Base-by-base conservation (phyloP, 2,113 vertebrate genomes). In the Dipodomys ordii region DNA sequence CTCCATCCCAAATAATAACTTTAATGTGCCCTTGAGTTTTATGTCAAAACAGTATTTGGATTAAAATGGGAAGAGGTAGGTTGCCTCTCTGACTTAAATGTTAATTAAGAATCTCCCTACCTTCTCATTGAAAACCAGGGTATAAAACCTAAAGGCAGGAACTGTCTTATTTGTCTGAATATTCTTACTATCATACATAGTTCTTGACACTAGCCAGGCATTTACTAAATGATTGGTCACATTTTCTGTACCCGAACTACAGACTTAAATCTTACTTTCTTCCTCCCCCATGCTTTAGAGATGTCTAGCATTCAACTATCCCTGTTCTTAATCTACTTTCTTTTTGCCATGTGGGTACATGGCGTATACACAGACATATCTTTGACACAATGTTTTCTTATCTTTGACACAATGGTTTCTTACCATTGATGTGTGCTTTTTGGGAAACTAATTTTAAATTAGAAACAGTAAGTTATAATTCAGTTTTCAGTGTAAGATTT, bases 361-460 rank as follows among this genome's bases (percentile, higher is more conserved):
- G 10, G 13, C 80, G 19, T 64, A 73, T 15, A 30, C 44, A 71
- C 15, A 78, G 3, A 53, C 46, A 44, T 9, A 10, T 20, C 16
- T 44, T 79, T 30, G 53, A n/a, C 78, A 69, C 57, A 67, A 35
- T 30, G 46, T 28, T 44, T 71, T 95, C 92, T 69, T 9, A 10
- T 20, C 16, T 44, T 79, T 30, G 53, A n/a, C 72, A 69, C 57
- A 67, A 35, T 30, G 46, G 25, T 44, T 71, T 95, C 92, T 69
- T 78, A 27, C 13, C 22, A 35, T 25, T 88, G 18, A n/a, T 73
- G 65, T 73, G 49, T 90, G 60, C 81, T 90, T 92, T 77, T n/a
- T 72, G 22, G 87, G 68, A 92, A 87, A 85, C 11, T 76, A 27
- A 46, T 87, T 92, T n/a, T 83, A 87, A 87, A 83, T 65, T 65